Evolutionary conservation across 2,113 vertebrate species (phyloP).

Genomic region (Cichladusa arquata): DNA sequence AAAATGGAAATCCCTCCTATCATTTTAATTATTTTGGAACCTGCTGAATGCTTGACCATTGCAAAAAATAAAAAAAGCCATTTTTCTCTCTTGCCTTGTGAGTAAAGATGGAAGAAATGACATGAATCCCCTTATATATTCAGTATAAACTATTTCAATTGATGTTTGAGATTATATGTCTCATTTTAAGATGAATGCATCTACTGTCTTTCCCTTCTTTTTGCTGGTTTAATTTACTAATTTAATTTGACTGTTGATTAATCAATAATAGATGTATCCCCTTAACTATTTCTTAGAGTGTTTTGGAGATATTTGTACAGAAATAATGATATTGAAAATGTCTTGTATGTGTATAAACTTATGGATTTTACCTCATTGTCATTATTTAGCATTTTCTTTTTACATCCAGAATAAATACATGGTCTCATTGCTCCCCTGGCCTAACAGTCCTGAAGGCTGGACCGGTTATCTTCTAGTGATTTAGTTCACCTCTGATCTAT

Average conservation of each 20-base stretch:
- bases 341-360: neutral
- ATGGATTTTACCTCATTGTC: neutral
- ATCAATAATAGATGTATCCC: neutral
- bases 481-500: neutral
- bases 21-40: neutral
- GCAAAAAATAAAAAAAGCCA: neutral
- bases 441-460: neutral
- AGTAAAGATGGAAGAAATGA: neutral
- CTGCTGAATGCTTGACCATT: neutral
- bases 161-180: neutral
- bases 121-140: neutral
- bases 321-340: neutral
- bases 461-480: neutral
- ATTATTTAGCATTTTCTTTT: neutral
- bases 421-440: neutral
- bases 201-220: neutral
- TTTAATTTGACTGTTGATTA: neutral
- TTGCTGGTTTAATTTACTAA: neutral
- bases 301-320: neutral
- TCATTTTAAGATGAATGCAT: neutral
- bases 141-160: neutral
- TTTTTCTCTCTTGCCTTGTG: neutral
- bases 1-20: neutral
- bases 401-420: neutral
- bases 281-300: neutral